Percentiles rank a stretch among this genome's conserved stretches.
Evolutionary conservation across 2,797 vertebrate species (phyloP).

Genomic region (Sebastes steindachneri): DNA sequence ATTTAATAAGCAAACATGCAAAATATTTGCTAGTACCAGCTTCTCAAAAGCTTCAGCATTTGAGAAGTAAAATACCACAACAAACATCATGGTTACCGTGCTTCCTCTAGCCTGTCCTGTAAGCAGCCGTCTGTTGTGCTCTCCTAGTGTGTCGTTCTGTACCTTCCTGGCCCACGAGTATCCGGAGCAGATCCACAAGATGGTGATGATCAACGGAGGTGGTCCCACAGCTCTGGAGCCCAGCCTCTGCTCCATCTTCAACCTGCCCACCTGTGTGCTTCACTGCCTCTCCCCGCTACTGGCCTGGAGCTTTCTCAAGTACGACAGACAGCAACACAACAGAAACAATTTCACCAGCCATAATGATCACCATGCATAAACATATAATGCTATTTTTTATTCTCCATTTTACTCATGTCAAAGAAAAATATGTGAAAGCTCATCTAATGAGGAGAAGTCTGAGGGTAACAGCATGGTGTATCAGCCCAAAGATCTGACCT

Average conservation of each 20-base stretch:
- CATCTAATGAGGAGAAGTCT: neutral
- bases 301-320: conserved; percentile 98
- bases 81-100: neutral
- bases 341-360: neutral
- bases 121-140: conserved; percentile 1
- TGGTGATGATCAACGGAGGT: conserved; percentile 98
- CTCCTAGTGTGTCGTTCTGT: conserved; percentile 93
- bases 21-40: neutral
- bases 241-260: conserved; percentile 97
- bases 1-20: neutral
- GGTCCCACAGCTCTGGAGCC: conserved; percentile 97
- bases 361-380: neutral
- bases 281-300: conserved; percentile 94
- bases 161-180: conserved; percentile 97
- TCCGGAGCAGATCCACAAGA: conserved; percentile 95
- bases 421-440: neutral
- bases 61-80: neutral
- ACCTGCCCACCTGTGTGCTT: conserved; percentile 93
- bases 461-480: neutral
- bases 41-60: too few relatives aligned
- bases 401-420: neutral
- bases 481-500: neutral
- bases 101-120: neutral
- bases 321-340: conserved; percentile 45
- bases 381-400: neutral